phyloP scores from a whole-genome alignment of 2,888 invertebrate genomes.

The Fragum whitleyi region DNA sequence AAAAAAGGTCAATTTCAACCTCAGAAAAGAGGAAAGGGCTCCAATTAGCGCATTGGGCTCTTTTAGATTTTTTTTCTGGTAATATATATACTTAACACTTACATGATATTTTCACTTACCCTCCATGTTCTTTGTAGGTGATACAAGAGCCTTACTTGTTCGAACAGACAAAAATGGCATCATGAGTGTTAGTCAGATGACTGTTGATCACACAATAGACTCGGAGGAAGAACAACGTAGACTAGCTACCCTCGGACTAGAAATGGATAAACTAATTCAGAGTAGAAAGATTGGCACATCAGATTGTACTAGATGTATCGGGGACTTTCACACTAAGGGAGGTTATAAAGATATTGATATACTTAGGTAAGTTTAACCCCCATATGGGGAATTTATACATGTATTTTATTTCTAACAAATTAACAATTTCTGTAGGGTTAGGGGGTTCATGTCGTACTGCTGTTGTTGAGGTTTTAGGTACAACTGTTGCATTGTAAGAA shows the following conservation, averaged over 20 bases:
- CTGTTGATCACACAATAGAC: conserved; percentile 93
- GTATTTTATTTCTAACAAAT: too few species aligned
- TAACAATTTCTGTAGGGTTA: too few species aligned
- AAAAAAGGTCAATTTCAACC: too few species aligned
- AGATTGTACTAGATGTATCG: conserved; percentile 92
- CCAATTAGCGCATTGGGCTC: too few species aligned
- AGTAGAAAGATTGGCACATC: conserved; percentile 89
- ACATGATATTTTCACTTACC: too few species aligned
- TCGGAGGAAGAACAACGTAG: conserved; percentile 94
- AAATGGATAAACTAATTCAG: conserved; percentile 89
- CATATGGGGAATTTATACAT: too few species aligned
- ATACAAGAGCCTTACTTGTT: conserved; percentile 92
- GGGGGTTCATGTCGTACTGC: too few species aligned
- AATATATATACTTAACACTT: too few species aligned
- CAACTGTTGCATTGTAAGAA: too few species aligned
- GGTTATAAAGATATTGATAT: conserved; percentile 93
- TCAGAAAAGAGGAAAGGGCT: too few species aligned
- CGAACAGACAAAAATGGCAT: conserved; percentile 92
- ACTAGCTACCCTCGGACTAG: conserved; percentile 91
- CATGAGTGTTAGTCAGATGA: conserved; percentile 92
- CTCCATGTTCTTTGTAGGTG: conserved; percentile 86
- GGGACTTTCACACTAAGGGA: conserved; percentile 94
- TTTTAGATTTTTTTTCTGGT: too few species aligned
- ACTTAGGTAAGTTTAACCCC: conserved; percentile 85
- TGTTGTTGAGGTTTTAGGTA: too few species aligned